Evolutionary conservation across 2,888 invertebrate genomes (phyloP).

Genomic region (Perithous albicinctus): DNA sequence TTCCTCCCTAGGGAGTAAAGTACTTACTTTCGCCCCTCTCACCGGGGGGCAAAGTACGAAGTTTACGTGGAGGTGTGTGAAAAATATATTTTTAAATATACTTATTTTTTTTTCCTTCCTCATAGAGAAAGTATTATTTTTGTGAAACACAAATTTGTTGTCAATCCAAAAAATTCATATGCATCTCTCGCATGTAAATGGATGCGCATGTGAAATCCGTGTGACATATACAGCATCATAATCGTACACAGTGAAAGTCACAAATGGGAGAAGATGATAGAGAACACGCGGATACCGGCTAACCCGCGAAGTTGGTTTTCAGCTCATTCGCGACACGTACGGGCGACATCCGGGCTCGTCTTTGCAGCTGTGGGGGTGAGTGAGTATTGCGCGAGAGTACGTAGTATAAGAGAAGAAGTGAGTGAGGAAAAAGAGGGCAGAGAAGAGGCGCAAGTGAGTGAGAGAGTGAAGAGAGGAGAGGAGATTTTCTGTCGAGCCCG

Average conservation of each 20-base stretch:
- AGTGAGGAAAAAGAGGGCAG: constrained; percentile 10
- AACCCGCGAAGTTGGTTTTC: constrained; percentile 72
- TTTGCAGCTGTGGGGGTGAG: constrained; percentile 12
- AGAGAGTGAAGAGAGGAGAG: constrained; percentile 33
- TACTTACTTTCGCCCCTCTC: too few species aligned
- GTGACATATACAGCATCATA: constrained; percentile 3
- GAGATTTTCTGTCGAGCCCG: constrained; percentile 58
- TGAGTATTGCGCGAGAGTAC: constrained; percentile 23
- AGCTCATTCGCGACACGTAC: constrained; percentile 72
- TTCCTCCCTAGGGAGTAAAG: too few species aligned
- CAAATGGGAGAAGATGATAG: constrained; percentile 50
- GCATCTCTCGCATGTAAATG: neutral
- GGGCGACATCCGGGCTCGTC: constrained; percentile 64
- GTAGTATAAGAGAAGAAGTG: neutral
- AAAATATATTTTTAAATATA: too few species aligned
- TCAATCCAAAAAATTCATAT: too few species aligned
- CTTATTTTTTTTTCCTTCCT: too few species aligned
- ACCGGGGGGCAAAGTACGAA: too few species aligned
- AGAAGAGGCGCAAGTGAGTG: constrained; percentile 15
- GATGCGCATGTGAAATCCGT: neutral
- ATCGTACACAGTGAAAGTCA: neutral
- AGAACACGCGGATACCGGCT: constrained; percentile 69
- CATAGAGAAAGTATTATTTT: too few species aligned
- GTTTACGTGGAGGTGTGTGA: too few species aligned
- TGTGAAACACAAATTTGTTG: too few species aligned